phyloP scores from a whole-genome alignment of 1,140 invertebrate genomes.

The Aphaenogaster floridana region DNA sequence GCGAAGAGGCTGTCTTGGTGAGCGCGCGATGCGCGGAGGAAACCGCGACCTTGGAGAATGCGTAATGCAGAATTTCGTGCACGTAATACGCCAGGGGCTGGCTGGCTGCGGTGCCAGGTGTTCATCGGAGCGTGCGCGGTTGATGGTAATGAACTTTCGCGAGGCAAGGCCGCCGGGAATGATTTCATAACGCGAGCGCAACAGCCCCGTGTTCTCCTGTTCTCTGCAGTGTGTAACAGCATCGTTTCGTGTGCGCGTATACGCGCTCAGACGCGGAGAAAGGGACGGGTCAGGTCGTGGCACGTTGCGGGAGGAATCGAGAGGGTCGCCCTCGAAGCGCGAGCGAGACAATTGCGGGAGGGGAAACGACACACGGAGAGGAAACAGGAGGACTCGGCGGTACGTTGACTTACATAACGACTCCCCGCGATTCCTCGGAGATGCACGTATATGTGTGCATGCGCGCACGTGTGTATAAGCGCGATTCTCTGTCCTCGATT shows the following conservation, averaged over 20 bases:
- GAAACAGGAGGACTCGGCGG: conserved; percentile 44
- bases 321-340: conserved; percentile 12
- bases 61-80: conserved; percentile 76
- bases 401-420: conserved; percentile 73
- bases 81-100: conserved; percentile 64
- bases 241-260: conserved; percentile 32
- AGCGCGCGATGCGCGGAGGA: conserved; percentile 34
- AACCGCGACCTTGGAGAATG: conserved; percentile 72
- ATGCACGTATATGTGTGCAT: neutral
- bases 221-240: conserved; percentile 62
- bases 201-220: conserved; percentile 67
- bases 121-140: conserved; percentile 79
- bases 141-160: conserved; percentile 86
- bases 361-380: conserved; percentile 38
- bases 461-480: neutral
- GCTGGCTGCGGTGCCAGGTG: conserved; percentile 70
- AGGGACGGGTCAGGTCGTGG: conserved; percentile 49
- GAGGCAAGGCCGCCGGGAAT: conserved; percentile 83
- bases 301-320: conserved; percentile 23
- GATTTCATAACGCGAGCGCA: conserved; percentile 84
- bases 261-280: conserved; percentile 25
- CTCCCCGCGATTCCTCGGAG: conserved; percentile 31
- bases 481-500: conserved; percentile 65
- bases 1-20: neutral
- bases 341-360: conserved; percentile 55